These are phyloP conservation scores for Upupa epops DNA, from an alignment of 2,113 vertebrate genomes.

Conservation along the genomic window DNA sequence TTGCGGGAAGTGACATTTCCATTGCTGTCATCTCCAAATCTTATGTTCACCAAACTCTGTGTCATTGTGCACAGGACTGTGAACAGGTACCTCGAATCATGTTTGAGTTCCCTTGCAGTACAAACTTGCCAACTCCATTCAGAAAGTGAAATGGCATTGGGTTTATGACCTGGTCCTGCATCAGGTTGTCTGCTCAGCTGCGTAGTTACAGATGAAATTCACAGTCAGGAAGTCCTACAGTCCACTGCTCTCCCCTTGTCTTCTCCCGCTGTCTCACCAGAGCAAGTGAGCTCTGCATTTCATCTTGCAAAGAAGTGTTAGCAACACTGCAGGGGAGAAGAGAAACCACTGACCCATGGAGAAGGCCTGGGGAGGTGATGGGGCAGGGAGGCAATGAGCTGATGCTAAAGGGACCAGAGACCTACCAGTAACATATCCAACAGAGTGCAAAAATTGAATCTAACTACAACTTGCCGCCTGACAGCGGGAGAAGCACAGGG, in stretches of 20 bases:
- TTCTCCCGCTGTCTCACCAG: background rate
- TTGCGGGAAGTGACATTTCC: background rate
- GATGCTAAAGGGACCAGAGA: background rate
- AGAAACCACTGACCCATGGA: background rate
- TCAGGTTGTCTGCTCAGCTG: background rate
- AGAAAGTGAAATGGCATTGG: fast-evolving
- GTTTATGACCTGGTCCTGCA: background rate
- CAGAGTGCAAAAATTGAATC: background rate
- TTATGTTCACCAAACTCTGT: background rate
- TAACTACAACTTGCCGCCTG: background rate
- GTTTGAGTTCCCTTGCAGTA: background rate
- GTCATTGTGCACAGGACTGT: fast-evolving
- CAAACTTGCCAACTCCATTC: fast-evolving
- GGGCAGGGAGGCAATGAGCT: background rate
- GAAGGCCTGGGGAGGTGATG: background rate
- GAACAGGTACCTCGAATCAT: fast-evolving
- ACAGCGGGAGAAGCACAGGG: background rate
- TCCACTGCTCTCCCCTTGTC: background rate
- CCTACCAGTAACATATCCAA: background rate
- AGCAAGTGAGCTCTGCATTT: background rate
- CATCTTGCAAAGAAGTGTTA: background rate
- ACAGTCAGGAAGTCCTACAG: background rate
- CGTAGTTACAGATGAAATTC: fast-evolving
- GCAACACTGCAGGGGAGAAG: background rate
- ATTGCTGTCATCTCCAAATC: background rate